Evolutionary conservation across 2,113 vertebrate species (phyloP).

Genomic region (Nibea coibor): DNA sequence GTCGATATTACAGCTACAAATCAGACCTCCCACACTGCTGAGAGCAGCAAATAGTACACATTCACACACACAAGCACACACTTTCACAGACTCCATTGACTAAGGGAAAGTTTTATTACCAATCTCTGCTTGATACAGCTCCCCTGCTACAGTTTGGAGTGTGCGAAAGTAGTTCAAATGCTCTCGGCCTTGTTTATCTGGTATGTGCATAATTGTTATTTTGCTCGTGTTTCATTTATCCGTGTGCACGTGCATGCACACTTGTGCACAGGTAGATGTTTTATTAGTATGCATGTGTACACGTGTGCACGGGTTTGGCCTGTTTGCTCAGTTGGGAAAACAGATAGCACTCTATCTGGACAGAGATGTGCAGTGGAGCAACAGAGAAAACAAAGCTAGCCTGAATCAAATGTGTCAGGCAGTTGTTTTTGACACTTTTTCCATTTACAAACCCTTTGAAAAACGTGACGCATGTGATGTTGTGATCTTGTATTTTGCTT

Average conservation of each 20-base stretch:
- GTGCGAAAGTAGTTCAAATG: constrained; percentile 3
- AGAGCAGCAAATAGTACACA: constrained; percentile 64
- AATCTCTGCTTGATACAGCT: constrained; percentile 52
- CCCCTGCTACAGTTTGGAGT: constrained; percentile 57
- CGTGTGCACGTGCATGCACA: background rate
- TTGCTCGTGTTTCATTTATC: constrained; percentile 22
- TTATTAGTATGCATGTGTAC: background rate
- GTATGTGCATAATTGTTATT: constrained; percentile 22
- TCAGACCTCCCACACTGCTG: constrained; percentile 74
- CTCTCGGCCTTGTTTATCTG: constrained; percentile 37
- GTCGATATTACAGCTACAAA: constrained; percentile 82
- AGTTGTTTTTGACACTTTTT: constrained; percentile 20
- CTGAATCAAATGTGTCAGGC: constrained; percentile 30
- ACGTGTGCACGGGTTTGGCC: constrained; percentile 14
- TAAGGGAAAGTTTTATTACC: constrained; percentile 72
- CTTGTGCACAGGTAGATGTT: constrained; percentile 22
- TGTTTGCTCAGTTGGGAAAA: constrained; percentile 68
- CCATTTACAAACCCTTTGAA: constrained; percentile 38
- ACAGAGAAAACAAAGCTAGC: constrained; percentile 19
- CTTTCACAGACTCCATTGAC: constrained; percentile 54
- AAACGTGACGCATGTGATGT: constrained; percentile 34
- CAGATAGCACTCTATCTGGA: constrained; percentile 47
- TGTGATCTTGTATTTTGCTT: constrained; percentile 7
- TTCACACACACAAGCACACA: constrained; percentile 34
- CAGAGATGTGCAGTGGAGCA: constrained; percentile 32